Conservation (phyloP, 2,888 invertebrate genomes). For the Atrina japonica region DNA sequence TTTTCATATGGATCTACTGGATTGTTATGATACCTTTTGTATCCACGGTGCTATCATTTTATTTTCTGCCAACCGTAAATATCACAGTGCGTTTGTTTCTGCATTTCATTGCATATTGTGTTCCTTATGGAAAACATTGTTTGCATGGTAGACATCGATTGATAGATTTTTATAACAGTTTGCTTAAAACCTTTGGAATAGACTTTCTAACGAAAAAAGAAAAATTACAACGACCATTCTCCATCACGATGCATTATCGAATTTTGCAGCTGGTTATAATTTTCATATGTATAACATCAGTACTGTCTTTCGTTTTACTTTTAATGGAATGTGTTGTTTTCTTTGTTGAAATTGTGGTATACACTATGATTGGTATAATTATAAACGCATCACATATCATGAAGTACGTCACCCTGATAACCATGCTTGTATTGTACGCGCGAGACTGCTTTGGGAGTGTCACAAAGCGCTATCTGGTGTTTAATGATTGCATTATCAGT, state of each 20-base stretch:
- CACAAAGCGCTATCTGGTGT: constrained; percentile 69
- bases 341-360: constrained; percentile 72
- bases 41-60: constrained; percentile 64
- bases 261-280: constrained; percentile 56
- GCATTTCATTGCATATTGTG: constrained; percentile 61
- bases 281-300: constrained; percentile 59
- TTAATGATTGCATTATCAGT: constrained; percentile 68
- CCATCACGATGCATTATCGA: constrained; percentile 11
- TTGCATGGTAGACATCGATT: neutral
- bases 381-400: constrained; percentile 70
- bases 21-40: constrained; percentile 61
- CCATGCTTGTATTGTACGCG: constrained; percentile 71
- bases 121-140: constrained; percentile 48
- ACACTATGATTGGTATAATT: constrained; percentile 75
- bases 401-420: constrained; percentile 69
- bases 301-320: constrained; percentile 69
- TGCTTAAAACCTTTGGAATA: constrained; percentile 14
- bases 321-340: constrained; percentile 73
- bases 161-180: constrained; percentile 1
- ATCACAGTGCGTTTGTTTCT: constrained; percentile 67
- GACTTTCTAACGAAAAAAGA: constrained; percentile 22
- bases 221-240: neutral
- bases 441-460: constrained; percentile 73
- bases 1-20: constrained; percentile 68
- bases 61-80: constrained; percentile 73